A percentile compares a stretch with the other conserved stretches of the same genome.
These are phyloP conservation scores for Cossypha niveicapilla DNA, from an alignment of 2,797 vertebrate genomes.

Conservation along the genomic window DNA sequence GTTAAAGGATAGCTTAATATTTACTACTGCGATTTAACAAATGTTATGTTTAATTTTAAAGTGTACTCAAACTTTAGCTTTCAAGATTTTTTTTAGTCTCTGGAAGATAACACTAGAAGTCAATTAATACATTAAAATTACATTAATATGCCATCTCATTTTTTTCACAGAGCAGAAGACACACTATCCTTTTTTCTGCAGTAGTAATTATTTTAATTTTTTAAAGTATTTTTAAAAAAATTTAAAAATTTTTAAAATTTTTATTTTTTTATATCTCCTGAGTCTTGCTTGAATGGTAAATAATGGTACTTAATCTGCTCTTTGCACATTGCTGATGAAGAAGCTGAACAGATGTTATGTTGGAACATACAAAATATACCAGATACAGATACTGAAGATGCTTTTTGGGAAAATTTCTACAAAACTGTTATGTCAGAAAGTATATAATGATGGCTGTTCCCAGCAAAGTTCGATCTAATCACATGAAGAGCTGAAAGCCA, in stretches of 20 bases:
- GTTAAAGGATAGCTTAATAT: neutral
- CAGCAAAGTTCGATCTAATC: neutral
- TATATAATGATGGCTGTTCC: neutral
- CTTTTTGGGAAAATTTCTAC: neutral
- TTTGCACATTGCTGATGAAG: neutral
- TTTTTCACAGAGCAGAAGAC: neutral
- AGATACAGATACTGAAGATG: neutral
- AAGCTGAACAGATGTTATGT: neutral
- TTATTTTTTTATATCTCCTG: neutral
- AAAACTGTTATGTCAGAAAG: neutral
- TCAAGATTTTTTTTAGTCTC: neutral
- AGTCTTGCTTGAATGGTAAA: neutral
- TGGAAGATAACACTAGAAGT: neutral
- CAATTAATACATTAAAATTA: neutral
- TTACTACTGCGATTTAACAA: neutral
- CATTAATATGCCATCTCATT: neutral
- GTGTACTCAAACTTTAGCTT: neutral
- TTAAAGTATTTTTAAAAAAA: neutral
- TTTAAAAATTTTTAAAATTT: neutral
- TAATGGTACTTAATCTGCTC: neutral
- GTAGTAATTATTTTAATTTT: neutral
- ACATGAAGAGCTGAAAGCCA: neutral
- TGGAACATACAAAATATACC: neutral
- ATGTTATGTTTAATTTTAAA: neutral
- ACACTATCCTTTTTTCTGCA: neutral